Evolutionary conservation across 2,113 vertebrate genomes (phyloP).

Genomic region (Glaucidium brasilianum): DNA sequence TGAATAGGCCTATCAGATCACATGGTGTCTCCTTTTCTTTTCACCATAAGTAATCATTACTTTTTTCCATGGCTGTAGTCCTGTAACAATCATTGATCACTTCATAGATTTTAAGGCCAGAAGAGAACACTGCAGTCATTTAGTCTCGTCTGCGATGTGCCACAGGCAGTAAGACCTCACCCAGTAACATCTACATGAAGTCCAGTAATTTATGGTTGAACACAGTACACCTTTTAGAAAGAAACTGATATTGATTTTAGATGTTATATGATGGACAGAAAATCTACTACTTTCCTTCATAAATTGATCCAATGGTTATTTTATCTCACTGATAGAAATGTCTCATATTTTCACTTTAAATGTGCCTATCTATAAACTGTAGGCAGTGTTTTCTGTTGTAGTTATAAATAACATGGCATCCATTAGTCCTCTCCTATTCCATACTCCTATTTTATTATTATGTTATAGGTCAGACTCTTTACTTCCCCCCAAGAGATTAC

Average conservation of each 20-base stretch:
- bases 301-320: neutral
- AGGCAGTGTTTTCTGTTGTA: neutral
- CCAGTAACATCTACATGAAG: neutral
- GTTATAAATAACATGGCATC: neutral
- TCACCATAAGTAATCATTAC: neutral
- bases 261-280: neutral
- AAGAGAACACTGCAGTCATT: neutral
- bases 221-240: neutral
- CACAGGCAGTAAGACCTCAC: neutral
- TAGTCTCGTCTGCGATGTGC: neutral
- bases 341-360: neutral
- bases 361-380: neutral
- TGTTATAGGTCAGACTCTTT: neutral
- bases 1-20: neutral
- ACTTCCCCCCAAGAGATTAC: neutral
- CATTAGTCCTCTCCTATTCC: neutral
- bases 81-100: slow-evolving; percentile 19
- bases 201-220: neutral
- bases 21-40: neutral
- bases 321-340: neutral
- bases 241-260: slow-evolving; percentile 5
- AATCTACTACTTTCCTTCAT: neutral
- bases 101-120: neutral
- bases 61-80: neutral
- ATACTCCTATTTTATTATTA: neutral